Percentiles rank a stretch among this genome's conserved stretches.
Conservation (phyloP, 2,797 vertebrate species). For the Tinamus major region DNA sequence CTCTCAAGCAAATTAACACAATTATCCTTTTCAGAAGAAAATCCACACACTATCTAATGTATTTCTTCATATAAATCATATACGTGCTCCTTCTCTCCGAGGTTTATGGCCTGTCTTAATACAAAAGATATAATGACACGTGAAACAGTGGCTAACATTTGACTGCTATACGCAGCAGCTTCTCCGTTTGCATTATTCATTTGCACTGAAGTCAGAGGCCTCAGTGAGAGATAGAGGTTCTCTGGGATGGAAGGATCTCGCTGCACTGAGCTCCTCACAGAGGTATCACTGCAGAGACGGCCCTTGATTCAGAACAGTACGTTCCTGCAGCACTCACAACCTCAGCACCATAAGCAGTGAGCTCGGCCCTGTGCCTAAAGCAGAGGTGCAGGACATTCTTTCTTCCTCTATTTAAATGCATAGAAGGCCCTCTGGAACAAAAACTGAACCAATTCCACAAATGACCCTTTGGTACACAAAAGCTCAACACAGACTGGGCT, state of each 20-base stretch:
- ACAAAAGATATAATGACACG: background rate
- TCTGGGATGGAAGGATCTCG: background rate
- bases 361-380: background rate
- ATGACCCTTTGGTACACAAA: background rate
- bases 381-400: background rate
- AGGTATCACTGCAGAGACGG: background rate
- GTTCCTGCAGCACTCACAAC: background rate
- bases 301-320: background rate
- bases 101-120: background rate
- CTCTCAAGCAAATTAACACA: slow-evolving; percentile 74
- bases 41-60: background rate
- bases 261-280: background rate
- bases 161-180: background rate
- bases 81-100: background rate
- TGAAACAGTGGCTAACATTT: background rate
- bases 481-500: background rate
- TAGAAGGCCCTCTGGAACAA: background rate
- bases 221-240: background rate
- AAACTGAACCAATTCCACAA: background rate
- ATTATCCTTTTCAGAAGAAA: slow-evolving; percentile 66
- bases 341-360: fast-evolving
- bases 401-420: background rate
- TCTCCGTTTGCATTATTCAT: background rate
- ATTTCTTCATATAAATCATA: slow-evolving; percentile 28
- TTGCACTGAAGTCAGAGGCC: background rate